These are phyloP conservation scores for Acronicta alni DNA, from an alignment of 2,888 invertebrate species.

Conservation along the genomic window DNA sequence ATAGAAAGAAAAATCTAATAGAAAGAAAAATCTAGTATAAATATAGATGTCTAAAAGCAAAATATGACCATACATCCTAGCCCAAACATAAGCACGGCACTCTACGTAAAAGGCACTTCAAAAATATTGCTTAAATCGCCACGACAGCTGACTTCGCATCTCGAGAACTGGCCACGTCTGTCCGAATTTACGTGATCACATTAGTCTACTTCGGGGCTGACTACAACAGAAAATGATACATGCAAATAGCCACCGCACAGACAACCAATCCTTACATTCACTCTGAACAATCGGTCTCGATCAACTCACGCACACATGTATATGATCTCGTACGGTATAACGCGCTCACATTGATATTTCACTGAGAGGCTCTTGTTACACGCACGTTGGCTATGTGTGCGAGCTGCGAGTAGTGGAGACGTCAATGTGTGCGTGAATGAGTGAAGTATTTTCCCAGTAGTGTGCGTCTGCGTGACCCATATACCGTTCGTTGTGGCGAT, in stretches of 20 bases:
- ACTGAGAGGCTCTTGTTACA: background rate
- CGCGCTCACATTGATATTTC: constrained; percentile 4
- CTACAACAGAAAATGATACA: constrained; percentile 77
- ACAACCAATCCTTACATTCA: constrained; percentile 49
- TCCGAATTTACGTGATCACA: constrained; percentile 41
- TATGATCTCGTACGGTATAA: constrained; percentile 5
- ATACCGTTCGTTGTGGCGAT: constrained; percentile 67
- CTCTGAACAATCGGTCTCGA: constrained; percentile 33
- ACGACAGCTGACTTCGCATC: constrained; percentile 33
- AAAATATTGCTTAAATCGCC: constrained; percentile 15
- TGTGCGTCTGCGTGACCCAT: constrained; percentile 64
- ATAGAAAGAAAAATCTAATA: too few relatives aligned
- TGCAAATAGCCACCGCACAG: constrained; percentile 64
- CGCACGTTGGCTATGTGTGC: constrained; percentile 9
- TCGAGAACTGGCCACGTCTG: constrained; percentile 22
- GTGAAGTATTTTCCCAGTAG: constrained; percentile 37
- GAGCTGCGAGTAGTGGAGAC: background rate
- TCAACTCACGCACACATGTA: constrained; percentile 42
- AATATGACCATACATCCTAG: background rate
- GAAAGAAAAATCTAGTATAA: too few relatives aligned
- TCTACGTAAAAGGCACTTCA: background rate
- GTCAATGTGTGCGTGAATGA: constrained; percentile 42
- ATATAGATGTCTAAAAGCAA: background rate
- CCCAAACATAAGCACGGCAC: constrained; percentile 1
- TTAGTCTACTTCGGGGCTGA: constrained; percentile 59